Evolutionary conservation across 53 echinoderm and acorn worm genomes (phyloP), one percentile per base, ranked within the genome.

Genomic region (Henricia sp.): DNA sequence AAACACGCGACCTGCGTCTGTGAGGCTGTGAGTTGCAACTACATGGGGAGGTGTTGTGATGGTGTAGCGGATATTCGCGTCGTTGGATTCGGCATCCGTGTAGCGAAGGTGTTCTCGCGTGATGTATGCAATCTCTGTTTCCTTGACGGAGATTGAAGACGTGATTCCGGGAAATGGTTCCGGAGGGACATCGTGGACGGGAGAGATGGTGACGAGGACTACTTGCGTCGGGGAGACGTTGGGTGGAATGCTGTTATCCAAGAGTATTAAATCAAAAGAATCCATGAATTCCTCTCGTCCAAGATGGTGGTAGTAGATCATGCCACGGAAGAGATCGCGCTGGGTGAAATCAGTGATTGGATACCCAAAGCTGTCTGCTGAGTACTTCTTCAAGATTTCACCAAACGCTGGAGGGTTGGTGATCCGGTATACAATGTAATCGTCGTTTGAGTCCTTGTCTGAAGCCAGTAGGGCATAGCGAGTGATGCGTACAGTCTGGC

Each of bases 311-410:
- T 97, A 97, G 72, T 92, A 97, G 57, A 97, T 94, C 43, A 92
- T 83, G 5, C 94, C 97, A 6, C 95, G 85, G 71, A 94, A 83
- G 2, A 97, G 53, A 76, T 97, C 97, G 44, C 92, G 42, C 52
- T 97, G 97, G 3, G 92, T 97, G 74, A 97, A 97, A 71, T 97
- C 94, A 19, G 91, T 75, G 63, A 97, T 88, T 3, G 97, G 97
- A 69, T 89, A 94, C 1, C 97, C 97, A 54, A 85, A 97, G 1
- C 94, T 56, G 46, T 94, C 88, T 30, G 82, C 83, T 9, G 94
- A 82, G 72, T 84, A 97, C 60, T 94, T 97, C 71, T 94, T 94
- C 30, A 97, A 83, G 39, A 97, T 88, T 43, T 90, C 97, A 1
- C 90, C 97, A 1, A 51, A 56, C 4, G 72, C 34, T 0, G 85